phyloP scores from a whole-genome alignment of 2,113 vertebrate genomes.

The Syngnathus scovelli region DNA sequence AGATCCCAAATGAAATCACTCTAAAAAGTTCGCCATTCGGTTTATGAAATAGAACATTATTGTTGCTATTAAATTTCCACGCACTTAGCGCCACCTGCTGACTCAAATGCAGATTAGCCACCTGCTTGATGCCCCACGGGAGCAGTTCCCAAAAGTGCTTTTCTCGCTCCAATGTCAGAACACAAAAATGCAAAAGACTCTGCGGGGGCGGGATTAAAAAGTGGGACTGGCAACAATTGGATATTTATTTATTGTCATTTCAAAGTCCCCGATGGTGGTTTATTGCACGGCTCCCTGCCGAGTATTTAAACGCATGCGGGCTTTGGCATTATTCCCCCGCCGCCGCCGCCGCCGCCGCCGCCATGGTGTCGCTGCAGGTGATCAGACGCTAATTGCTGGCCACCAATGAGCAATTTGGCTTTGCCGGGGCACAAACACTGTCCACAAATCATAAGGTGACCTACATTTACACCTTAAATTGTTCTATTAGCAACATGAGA shows the following conservation, averaged over 20 bases:
- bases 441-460: neutral
- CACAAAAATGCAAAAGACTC: neutral
- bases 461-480: too few relatives aligned
- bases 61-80: neutral
- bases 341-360: neutral
- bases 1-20: neutral
- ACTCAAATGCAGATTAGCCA: neutral
- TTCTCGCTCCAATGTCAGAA: neutral
- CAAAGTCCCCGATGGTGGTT: neutral
- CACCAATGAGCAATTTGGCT: neutral
- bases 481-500: too few relatives aligned
- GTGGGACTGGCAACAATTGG: neutral
- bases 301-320: neutral
- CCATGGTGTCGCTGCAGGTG: neutral
- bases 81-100: neutral
- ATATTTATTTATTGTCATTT: slow-evolving; percentile 3
- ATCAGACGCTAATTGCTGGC: neutral
- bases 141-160: neutral
- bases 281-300: neutral
- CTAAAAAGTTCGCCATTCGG: neutral
- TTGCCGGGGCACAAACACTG: neutral
- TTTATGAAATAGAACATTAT: neutral
- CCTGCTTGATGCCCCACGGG: neutral
- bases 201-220: neutral
- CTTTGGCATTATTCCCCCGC: neutral